Conservation (phyloP, 2,797 vertebrate genomes). For the Oryzias dopingdopingensis region DNA sequence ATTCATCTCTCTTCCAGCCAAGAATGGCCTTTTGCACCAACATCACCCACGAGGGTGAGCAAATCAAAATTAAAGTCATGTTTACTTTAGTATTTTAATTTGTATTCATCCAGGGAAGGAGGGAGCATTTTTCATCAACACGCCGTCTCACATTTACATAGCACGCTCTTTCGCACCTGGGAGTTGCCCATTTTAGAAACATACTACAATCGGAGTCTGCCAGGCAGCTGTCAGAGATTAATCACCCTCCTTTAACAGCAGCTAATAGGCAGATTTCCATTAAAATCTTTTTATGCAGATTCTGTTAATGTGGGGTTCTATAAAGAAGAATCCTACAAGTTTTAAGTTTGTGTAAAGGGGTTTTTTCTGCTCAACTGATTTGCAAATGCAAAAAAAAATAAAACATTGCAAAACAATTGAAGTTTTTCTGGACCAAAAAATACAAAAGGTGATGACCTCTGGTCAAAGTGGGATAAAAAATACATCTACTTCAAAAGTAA, state of each 20-base stretch:
- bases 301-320: no score
- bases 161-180: constrained; percentile 23
- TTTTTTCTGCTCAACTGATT: no score
- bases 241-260: constrained; percentile 10
- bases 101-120: constrained; percentile 25
- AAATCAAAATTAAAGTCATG: constrained; percentile 30
- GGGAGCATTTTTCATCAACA: constrained; percentile 19
- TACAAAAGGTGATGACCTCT: no score
- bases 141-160: constrained; percentile 23
- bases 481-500: no score
- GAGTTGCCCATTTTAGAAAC: constrained; percentile 22
- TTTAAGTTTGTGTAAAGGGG: no score
- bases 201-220: constrained; percentile 32
- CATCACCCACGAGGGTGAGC: constrained; percentile 21
- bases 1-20: constrained; percentile 41
- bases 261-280: constrained; percentile 6
- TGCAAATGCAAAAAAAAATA: no score
- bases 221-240: constrained; percentile 26
- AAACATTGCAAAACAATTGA: no score
- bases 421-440: no score
- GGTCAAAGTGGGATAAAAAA: no score
- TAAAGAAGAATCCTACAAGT: no score
- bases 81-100: constrained; percentile 35
- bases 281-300: no score
- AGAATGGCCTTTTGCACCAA: constrained; percentile 26